Evolutionary conservation across 2,113 vertebrate genomes (phyloP).

Genomic region (Setophaga kirtlandii): DNA sequence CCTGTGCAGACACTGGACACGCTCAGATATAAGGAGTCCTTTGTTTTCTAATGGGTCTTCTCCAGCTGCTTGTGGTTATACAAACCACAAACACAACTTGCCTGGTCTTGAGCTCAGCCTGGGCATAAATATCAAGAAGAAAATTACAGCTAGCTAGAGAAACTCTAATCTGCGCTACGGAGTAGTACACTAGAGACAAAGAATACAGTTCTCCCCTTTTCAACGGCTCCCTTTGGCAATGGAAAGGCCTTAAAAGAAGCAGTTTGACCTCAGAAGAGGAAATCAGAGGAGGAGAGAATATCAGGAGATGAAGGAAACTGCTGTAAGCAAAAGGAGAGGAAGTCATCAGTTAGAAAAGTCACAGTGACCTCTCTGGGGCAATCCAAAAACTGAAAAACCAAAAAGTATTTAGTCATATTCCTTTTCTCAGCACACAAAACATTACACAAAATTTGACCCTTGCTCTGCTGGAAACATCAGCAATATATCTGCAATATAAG

Average conservation of each 20-base stretch:
- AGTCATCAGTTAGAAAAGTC: not conserved
- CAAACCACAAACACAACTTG: not conserved
- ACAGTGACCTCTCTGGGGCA: not conserved
- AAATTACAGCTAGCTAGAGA: not conserved
- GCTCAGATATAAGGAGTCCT: not conserved
- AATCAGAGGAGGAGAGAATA: not conserved
- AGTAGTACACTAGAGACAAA: not conserved
- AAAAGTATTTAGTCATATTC: not conserved
- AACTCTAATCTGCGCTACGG: not conserved
- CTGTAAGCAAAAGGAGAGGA: not conserved
- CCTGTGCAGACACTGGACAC: not conserved
- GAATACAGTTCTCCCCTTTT: not conserved
- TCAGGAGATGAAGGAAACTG: not conserved
- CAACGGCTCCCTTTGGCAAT: not conserved
- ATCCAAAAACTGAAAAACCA: not conserved
- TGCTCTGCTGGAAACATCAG: not conserved
- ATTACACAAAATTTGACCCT: not conserved
- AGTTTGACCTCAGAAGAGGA: not conserved
- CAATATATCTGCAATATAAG: not conserved
- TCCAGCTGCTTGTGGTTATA: not conserved
- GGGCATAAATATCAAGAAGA: not conserved
- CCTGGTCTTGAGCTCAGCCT: not conserved
- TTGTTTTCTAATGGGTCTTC: not conserved
- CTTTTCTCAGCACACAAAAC: not conserved
- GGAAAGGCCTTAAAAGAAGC: not conserved